Evolutionary conservation across 2,888 invertebrate genomes (phyloP), one percentile per base, ranked within the genome.

Genomic region (Antheraea yamamai): DNA sequence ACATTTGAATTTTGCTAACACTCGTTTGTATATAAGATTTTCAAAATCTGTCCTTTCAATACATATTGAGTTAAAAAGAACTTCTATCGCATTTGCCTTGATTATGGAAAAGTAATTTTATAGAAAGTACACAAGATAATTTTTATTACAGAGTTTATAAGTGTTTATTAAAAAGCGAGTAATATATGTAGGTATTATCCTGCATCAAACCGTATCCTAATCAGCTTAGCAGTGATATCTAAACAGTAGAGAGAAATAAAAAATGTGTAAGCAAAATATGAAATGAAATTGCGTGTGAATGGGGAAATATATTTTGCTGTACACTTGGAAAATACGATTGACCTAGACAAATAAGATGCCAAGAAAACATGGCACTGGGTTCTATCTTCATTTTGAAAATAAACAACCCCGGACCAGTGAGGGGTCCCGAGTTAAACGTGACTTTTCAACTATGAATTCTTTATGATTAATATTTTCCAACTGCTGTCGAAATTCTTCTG

Each of bases 381-480:
- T 39, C 39, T 39, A 39, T 70, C 70, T 35, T 70, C 39, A 70
- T 70, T 70, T 70, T 70, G 39, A 70, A 70, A 39, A 70, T 70
- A 70, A 70, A 70, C 70, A 70, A n/a, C 70, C 39, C 39, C 39
- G 70, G 39, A 70, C 70, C 39, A 70, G 70, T 39, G 39, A 70
- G 70, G 64, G 70, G 20, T 70, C 39, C 70, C 39, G 39, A 35
- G 70, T 70, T 39, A 70, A 70, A 70, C 70, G 70, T 70, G 70
- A 35, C 70, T 39, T 39, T 70, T 70, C 70, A 70, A 70, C n/a
- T 70, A 70, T 70, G 70, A 70, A 70, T 70, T 70, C 70, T 70
- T 70, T 70, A 70, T 70, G 70, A 70, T 70, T 70, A 70, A 70
- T 70, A 70, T 70, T 70, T 66, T 70, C 70, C 70, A 70, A 70